These are phyloP conservation scores for Aspidiotus rigidus DNA, from an alignment of 2,888 invertebrate genomes.

Conservation along the genomic window DNA sequence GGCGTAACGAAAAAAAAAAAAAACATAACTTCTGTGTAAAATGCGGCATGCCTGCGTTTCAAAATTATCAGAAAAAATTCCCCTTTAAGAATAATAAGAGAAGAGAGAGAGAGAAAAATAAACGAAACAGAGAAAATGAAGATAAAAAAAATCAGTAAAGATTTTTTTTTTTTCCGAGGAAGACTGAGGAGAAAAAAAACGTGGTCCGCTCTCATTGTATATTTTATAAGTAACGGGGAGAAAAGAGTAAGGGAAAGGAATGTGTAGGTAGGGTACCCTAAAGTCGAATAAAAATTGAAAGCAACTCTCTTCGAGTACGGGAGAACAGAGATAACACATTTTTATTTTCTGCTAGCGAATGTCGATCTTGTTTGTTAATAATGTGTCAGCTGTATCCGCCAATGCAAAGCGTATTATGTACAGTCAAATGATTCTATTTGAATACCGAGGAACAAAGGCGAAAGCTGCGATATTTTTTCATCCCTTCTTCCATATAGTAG, in stretches of 20 bases:
- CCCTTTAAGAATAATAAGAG: too few relatives aligned
- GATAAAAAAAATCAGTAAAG: too few relatives aligned
- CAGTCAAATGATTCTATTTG: conserved; percentile 63
- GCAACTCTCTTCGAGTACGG: conserved; percentile 2
- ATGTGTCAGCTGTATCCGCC: conserved; percentile 41
- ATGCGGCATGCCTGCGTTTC: too few relatives aligned
- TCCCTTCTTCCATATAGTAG: conserved; percentile 25
- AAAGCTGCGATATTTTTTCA: conserved; percentile 33
- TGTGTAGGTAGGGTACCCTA: not conserved
- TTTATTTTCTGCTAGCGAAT: conserved; percentile 29
- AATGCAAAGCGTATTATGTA: conserved; percentile 55
- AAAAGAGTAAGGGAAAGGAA: not conserved
- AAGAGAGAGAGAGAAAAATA: too few relatives aligned
- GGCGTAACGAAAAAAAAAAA: too few relatives aligned
- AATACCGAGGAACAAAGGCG: conserved; percentile 41
- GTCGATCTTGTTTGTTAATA: conserved; percentile 39
- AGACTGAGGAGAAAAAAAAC: not conserved
- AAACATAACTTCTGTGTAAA: too few relatives aligned
- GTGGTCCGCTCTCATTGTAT: not conserved
- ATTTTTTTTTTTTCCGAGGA: too few relatives aligned
- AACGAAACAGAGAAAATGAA: too few relatives aligned
- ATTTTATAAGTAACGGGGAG: not conserved
- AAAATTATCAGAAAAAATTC: too few relatives aligned
- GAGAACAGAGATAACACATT: conserved; percentile 27
- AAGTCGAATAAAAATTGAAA: not conserved